A percentile compares a stretch with the other conserved stretches of the same genome.
Conservation (phyloP, 1,140 invertebrate species). For the Zophobas morio region DNA sequence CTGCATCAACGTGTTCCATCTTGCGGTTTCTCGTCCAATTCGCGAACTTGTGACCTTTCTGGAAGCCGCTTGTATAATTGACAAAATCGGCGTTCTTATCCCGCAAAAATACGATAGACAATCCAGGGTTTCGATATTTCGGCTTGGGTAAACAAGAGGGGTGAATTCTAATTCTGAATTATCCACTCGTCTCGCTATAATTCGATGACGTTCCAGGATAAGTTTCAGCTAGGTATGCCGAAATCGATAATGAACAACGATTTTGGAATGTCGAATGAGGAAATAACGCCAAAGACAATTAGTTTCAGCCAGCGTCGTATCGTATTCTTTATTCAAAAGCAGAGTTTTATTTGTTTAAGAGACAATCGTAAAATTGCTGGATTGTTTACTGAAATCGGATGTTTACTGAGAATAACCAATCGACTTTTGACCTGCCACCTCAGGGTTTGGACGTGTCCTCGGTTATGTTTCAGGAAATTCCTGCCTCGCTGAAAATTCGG, state of each 20-base stretch:
- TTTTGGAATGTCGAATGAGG: no score
- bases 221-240: neutral
- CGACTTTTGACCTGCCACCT: neutral
- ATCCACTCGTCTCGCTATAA: neutral
- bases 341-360: neutral
- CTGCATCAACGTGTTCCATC: constrained; percentile 1
- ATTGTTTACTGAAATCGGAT: neutral
- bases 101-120: neutral
- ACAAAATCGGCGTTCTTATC: neutral
- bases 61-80: neutral
- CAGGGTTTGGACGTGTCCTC: no score
- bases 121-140: neutral
- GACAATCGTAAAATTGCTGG: neutral
- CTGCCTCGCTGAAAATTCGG: no score
- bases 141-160: neutral
- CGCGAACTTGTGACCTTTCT: neutral
- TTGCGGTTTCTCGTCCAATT: neutral
- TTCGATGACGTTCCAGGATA: neutral
- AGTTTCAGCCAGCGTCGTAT: no score
- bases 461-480: no score
- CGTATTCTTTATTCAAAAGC: neutral
- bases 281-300: no score
- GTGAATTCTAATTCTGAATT: neutral
- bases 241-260: neutral
- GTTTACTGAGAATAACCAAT: neutral